phyloP scores from a whole-genome alignment of 2,888 invertebrate genomes.

The Cylloceria caligata region DNA sequence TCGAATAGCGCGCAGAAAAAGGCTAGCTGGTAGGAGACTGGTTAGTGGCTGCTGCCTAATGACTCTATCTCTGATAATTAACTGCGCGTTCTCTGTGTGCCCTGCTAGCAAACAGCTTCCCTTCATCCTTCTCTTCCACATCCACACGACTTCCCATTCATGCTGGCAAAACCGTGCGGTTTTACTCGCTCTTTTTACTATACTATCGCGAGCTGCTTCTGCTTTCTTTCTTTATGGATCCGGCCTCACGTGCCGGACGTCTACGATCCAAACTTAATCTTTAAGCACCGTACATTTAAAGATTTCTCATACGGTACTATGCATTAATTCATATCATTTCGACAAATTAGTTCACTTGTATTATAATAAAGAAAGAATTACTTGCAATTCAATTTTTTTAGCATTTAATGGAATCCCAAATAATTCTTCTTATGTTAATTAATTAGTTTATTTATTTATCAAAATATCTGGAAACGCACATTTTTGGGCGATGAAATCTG shows the following conservation, averaged over 20 bases:
- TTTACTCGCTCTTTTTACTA: constrained; percentile 44
- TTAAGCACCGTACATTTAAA: constrained; percentile 26
- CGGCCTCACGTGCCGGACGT: constrained; percentile 54
- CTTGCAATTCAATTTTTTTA: background rate
- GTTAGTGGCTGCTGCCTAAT: constrained; percentile 70
- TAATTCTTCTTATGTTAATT: background rate
- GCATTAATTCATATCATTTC: background rate
- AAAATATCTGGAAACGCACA: no score
- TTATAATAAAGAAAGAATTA: background rate
- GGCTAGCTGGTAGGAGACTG: constrained; percentile 64
- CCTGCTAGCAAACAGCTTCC: constrained; percentile 57
- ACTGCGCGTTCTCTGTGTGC: constrained; percentile 67
- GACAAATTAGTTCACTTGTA: background rate
- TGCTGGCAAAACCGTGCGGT: constrained; percentile 47
- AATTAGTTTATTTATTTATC: no score
- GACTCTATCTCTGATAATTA: constrained; percentile 74
- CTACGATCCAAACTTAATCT: constrained; percentile 50
- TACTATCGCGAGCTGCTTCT: constrained; percentile 23
- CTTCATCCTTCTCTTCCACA: constrained; percentile 50
- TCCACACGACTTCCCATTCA: constrained; percentile 64
- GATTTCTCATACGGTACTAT: constrained; percentile 27
- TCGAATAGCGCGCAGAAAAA: constrained; percentile 61
- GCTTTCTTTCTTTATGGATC: constrained; percentile 63
- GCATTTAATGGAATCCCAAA: background rate
- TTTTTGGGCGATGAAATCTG: no score